These are phyloP conservation scores for Prosapia bicincta DNA, from an alignment of 2,888 invertebrate genomes.

Conservation along the genomic window DNA sequence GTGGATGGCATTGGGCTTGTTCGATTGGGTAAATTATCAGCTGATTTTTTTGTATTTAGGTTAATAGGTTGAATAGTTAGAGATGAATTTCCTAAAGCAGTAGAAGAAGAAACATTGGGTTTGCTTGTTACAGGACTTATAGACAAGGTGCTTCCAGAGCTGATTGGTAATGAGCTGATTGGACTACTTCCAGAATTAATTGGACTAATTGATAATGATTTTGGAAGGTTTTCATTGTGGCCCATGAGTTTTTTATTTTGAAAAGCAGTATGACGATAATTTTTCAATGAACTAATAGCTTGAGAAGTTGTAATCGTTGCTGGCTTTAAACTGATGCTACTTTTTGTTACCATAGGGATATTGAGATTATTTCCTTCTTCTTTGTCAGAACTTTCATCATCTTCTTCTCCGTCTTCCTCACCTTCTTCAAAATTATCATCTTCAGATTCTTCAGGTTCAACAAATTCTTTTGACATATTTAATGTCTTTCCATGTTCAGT, in stretches of 20 bases:
- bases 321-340: neutral
- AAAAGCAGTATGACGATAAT: slow-evolving; percentile 9
- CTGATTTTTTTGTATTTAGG: neutral
- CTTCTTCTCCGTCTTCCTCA: neutral
- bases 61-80: slow-evolving; percentile 14
- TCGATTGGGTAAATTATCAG: neutral
- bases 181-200: neutral
- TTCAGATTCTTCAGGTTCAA: neutral
- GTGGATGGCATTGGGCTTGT: neutral
- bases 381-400: neutral
- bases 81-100: slow-evolving; percentile 9
- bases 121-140: slow-evolving; percentile 20
- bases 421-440: slow-evolving; percentile 1
- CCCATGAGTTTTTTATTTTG: slow-evolving; percentile 2
- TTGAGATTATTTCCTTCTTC: neutral
- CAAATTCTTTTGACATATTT: neutral
- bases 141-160: slow-evolving; percentile 6
- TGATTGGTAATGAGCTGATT: slow-evolving; percentile 9
- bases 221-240: slow-evolving; percentile 3
- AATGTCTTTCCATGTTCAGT: neutral
- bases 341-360: neutral
- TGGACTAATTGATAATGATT: neutral
- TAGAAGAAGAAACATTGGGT: neutral
- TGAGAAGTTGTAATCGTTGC: slow-evolving; percentile 13
- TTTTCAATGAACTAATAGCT: slow-evolving; percentile 14